Evolutionary conservation across 2,797 vertebrate species (phyloP), one percentile per base, ranked within the genome.

Genomic region (Catostomus latipinnis): DNA sequence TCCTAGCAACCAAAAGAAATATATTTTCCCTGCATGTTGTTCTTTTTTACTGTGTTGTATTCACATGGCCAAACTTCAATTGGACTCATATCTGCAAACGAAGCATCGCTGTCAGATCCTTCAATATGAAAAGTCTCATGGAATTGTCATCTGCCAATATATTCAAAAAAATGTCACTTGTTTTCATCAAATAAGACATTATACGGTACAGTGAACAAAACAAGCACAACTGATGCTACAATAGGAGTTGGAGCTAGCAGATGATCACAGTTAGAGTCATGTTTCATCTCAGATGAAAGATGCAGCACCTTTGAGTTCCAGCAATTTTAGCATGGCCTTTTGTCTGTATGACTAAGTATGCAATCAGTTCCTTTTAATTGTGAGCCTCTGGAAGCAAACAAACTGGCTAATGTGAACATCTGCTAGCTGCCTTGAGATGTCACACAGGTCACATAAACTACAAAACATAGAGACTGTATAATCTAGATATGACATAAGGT

Each of bases 1-100:
- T 85, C 83, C 81, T 80, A 85, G 83, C 83, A 85, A 85, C 83
- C 73, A 54, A 61, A 80, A 74, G 74, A 54, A 70, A 70, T 83
- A 65, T 71, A 80, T 77, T 62, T 70, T 74, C 70, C 66, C 46
- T 62, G 62, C 76, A 78, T 82, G 74, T 54, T 78, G 62, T 73
- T 77, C 52, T 71, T 22, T 45, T 74, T 80, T 80, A 54, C 58
- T 1, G 8, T 78, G 76, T 56, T 78, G 12, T 71, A 80, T 66
- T 66, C 48, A 72, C 70, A 74, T 69, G 65, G 62, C 53, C 46
- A 1, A 73, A 49, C 61, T 78, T 56, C 68, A 78, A 56, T 43
- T 9, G 7, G 48, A 43, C 62, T 65, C 43, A 48, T 53, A 78
- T 78, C 76, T 78, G 43, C 34, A 56, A 71, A 62, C 68, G 49